Evolutionary conservation across 2,113 vertebrate genomes (phyloP).

Genomic region (Pterocles orientalis): DNA sequence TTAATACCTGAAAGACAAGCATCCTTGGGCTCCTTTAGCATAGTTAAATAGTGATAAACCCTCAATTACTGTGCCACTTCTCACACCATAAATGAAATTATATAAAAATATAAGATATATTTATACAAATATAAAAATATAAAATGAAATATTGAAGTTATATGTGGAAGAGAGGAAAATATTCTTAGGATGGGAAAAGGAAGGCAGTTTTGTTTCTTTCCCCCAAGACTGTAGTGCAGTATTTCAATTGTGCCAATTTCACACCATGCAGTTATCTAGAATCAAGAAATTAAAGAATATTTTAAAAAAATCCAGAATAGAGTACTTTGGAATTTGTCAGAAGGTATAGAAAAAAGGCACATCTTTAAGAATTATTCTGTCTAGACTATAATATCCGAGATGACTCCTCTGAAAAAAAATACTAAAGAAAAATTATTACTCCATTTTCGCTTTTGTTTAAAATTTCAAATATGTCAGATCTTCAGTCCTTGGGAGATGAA

Average conservation of each 20-base stretch:
- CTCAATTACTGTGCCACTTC: neutral
- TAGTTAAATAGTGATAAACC: neutral
- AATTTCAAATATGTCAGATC: conserved; percentile 29
- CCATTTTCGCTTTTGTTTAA: conserved; percentile 39
- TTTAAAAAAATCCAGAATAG: neutral
- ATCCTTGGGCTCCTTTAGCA: neutral
- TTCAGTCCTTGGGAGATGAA: neutral
- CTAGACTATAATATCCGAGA: neutral
- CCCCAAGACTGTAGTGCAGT: neutral
- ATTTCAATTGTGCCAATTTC: neutral
- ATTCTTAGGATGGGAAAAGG: neutral
- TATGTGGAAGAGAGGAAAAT: neutral
- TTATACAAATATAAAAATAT: no score
- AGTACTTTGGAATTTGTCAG: neutral
- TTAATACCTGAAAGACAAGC: neutral
- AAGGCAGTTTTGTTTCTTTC: neutral
- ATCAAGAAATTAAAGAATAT: neutral
- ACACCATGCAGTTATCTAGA: neutral
- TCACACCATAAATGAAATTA: neutral
- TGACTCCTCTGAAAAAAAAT: neutral
- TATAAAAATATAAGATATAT: no score
- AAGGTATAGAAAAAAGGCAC: neutral
- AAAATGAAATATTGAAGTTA: neutral
- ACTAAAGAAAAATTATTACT: conserved; percentile 19
- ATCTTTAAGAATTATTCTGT: neutral